Percentiles rank a stretch among this genome's conserved stretches.
Evolutionary conservation across 2,888 invertebrate species (phyloP).

Genomic region (Andrena flavipes): DNA sequence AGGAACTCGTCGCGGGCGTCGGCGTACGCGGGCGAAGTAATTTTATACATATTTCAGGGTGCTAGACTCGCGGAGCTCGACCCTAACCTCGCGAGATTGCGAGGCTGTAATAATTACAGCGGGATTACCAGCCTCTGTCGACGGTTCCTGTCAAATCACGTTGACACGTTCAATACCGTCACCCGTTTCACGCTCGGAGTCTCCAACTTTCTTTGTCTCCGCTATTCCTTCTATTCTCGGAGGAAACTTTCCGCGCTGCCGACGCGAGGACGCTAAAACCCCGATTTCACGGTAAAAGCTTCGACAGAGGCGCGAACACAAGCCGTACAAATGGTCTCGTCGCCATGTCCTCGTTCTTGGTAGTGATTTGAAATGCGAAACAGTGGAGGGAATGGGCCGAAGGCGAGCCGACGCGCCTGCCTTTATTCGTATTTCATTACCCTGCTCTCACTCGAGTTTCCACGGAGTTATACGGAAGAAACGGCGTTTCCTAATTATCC

Average conservation of each 20-base stretch:
- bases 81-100: neutral
- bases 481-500: neutral
- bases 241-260: neutral
- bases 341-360: conserved; percentile 28
- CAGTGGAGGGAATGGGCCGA: neutral
- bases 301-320: conserved; percentile 40
- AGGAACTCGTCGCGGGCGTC: neutral
- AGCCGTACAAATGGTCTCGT: conserved; percentile 58
- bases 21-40: neutral
- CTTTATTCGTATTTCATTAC: conserved; percentile 5
- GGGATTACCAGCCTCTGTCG: neutral
- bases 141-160: neutral
- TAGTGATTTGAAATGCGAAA: conserved; percentile 60
- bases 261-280: conserved; percentile 8
- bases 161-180: neutral
- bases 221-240: conserved; percentile 1
- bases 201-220: neutral
- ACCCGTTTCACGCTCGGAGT: neutral
- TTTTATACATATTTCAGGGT: conserved; percentile 20
- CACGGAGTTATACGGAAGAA: conserved; percentile 9
- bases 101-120: too few relatives aligned
- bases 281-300: conserved; percentile 26
- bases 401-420: neutral
- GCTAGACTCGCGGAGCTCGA: conserved; percentile 3
- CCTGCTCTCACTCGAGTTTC: neutral